Evolutionary conservation across 2,888 invertebrate species (phyloP).

Genomic region (Drosophila tripunctata): DNA sequence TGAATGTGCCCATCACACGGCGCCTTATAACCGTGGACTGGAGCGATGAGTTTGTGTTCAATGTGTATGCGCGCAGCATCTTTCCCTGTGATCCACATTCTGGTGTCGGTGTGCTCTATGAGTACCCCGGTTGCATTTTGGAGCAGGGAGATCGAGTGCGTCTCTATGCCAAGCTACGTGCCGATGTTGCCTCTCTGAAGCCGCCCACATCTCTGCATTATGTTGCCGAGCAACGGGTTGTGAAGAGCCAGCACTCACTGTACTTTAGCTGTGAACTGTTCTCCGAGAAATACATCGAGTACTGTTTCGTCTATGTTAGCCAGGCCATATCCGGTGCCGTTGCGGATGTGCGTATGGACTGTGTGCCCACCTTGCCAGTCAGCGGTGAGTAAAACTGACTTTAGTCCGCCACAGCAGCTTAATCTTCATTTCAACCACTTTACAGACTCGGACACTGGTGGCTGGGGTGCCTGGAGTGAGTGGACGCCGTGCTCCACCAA

Average conservation of each 20-base stretch:
- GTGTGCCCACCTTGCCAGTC: slow-evolving; percentile 92
- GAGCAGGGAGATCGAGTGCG: slow-evolving; percentile 91
- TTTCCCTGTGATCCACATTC: slow-evolving; percentile 91
- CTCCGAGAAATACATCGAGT: slow-evolving; percentile 92
- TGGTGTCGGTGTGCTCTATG: slow-evolving; percentile 91
- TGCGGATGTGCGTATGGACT: slow-evolving; percentile 92
- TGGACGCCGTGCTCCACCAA: slow-evolving; percentile 94
- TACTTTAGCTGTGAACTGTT: slow-evolving; percentile 92
- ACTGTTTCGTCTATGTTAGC: slow-evolving; percentile 94
- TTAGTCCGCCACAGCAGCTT: neutral
- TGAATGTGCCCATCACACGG: slow-evolving; percentile 81
- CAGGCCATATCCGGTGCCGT: slow-evolving; percentile 94
- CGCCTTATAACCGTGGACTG: slow-evolving; percentile 87
- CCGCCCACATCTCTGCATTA: slow-evolving; percentile 88
- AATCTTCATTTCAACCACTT: slow-evolving; percentile 25
- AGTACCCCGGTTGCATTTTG: slow-evolving; percentile 93
- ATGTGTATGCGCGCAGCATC: slow-evolving; percentile 92
- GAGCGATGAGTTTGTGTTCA: slow-evolving; percentile 93
- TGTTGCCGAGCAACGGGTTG: slow-evolving; percentile 88
- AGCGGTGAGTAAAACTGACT: slow-evolving; percentile 86
- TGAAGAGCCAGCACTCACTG: slow-evolving; percentile 90
- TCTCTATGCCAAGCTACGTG: slow-evolving; percentile 90
- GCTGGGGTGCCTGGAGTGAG: slow-evolving; percentile 92
- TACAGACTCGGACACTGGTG: slow-evolving; percentile 90
- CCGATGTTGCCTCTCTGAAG: slow-evolving; percentile 88